These are phyloP conservation scores for Bugula neritina DNA, from an alignment of 2,888 invertebrate species.

Conservation along the genomic window DNA sequence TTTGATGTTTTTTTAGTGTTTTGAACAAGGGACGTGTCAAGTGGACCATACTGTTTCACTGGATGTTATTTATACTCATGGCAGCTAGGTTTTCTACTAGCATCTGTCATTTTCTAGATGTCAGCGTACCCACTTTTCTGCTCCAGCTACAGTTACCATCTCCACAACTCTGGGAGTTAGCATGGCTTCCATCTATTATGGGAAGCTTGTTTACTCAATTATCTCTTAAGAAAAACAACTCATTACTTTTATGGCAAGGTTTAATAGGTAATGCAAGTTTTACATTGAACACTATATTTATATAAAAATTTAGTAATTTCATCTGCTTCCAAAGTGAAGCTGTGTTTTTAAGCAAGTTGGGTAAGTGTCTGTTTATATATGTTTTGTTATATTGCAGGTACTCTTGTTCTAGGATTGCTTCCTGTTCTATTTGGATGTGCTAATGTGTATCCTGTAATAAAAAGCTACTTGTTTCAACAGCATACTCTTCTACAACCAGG, in stretches of 20 bases:
- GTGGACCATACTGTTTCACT: slow-evolving; percentile 88
- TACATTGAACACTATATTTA: too few relatives aligned
- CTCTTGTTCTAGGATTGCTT: background rate
- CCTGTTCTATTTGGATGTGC: background rate
- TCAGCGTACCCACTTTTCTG: slow-evolving; percentile 80
- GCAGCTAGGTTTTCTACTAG: slow-evolving; percentile 83
- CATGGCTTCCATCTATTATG: slow-evolving; percentile 79
- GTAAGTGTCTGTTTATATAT: too few relatives aligned
- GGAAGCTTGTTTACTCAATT: slow-evolving; percentile 78
- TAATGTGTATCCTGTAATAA: background rate
- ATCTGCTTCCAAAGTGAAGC: too few relatives aligned
- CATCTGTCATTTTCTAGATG: slow-evolving; percentile 82
- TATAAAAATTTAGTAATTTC: too few relatives aligned
- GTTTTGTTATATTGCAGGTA: background rate
- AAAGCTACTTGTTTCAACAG: background rate
- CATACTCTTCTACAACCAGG: background rate
- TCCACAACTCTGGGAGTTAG: slow-evolving; percentile 87
- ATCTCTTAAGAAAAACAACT: slow-evolving; percentile 77
- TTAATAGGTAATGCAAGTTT: slow-evolving; percentile 21
- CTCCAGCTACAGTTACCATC: slow-evolving; percentile 86
- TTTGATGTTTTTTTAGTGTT: slow-evolving; percentile 71
- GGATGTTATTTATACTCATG: slow-evolving; percentile 81
- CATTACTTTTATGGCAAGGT: slow-evolving; percentile 51
- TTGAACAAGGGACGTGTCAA: slow-evolving; percentile 91
- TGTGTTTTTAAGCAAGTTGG: too few relatives aligned